Base-by-base conservation (phyloP, 2,113 vertebrate genomes). In the Indri indri region DNA sequence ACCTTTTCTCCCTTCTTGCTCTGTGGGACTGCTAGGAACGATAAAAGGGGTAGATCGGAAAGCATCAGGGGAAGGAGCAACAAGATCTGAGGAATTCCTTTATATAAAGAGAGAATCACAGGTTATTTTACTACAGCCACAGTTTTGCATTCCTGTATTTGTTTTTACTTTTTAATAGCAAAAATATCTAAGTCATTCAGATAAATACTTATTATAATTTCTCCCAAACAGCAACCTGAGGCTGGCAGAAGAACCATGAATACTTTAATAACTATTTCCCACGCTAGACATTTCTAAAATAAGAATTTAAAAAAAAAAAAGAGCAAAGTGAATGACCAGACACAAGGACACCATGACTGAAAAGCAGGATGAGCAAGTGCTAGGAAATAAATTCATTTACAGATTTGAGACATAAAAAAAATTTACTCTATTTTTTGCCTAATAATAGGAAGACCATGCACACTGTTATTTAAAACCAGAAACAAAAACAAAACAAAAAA, bases 11-110 rank as follows among this genome's bases (percentile, higher is more conserved):
- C 97, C 98, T 91, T 99, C 98, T 88, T 98, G 97, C 32, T 98
- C 99, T 11, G 99, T 99, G 17, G 99, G 99, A n/a, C 99, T 99
- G 98, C 98, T 99, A 76, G 99, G 99, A 32, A 99, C 96, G 2
- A 99, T 99, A 81, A 99, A 98, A 81, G 99, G 99, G 32, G 96
- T 98, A 40, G 99, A 95, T 96, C 97, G 98, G 61, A 99, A 98
- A 97, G 96, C 95, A 90, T 99, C 99, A 70, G 98, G 98, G 91
- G 99, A 99, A 90, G 99, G 98, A 96, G 97, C 97, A 79, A 99
- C 98, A 30, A 97, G 98, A 95, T 99, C 99, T 79, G 98, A 98
- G 94, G 99, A 99, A 98, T 98, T 99, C 96, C 99, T 99, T 94
- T 65, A 97, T 50, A 96, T 82, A 94, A 83, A 98, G 8, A 57